These are phyloP conservation scores for Buphagus erythrorhynchus DNA, from an alignment of 2,797 vertebrate species.

Conservation along the genomic window DNA sequence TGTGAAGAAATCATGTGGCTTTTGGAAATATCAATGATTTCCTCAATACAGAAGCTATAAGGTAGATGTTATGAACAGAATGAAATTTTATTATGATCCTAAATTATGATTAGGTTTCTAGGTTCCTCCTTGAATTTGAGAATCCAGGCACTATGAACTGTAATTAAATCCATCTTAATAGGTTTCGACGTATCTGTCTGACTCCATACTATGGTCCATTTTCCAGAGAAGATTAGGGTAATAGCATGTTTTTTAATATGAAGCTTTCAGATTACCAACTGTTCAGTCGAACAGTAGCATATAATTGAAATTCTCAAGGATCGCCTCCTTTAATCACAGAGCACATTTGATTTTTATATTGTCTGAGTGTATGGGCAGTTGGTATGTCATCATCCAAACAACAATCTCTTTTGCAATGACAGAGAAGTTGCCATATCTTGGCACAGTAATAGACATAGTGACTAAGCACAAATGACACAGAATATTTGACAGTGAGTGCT, in stretches of 20 bases:
- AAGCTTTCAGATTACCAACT: constrained; percentile 6
- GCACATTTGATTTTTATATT: background rate
- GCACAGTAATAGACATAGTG: background rate
- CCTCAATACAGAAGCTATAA: background rate
- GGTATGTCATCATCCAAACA: constrained; percentile 1
- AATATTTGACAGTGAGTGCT: background rate
- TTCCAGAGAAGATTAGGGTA: constrained; percentile 25
- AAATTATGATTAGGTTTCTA: constrained; percentile 17
- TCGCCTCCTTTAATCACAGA: background rate
- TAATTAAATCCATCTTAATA: constrained; percentile 3
- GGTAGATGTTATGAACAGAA: background rate
- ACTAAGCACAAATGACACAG: background rate
- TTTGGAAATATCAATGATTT: background rate
- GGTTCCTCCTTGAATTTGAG: constrained; percentile 18
- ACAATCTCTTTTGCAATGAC: background rate
- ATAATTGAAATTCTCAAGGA: constrained; percentile 43
- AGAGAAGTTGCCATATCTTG: background rate
- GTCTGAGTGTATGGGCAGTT: background rate
- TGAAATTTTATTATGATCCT: background rate
- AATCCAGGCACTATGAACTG: background rate
- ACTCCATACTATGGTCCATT: constrained; percentile 1
- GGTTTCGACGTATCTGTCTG: background rate
- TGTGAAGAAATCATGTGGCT: background rate
- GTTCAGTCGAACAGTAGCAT: background rate
- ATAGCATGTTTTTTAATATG: constrained; percentile 41